A percentile compares a stretch with the other conserved stretches of the same genome.
These are phyloP conservation scores for Lemur catta DNA, from an alignment of 2,797 vertebrate genomes.

Conservation along the genomic window DNA sequence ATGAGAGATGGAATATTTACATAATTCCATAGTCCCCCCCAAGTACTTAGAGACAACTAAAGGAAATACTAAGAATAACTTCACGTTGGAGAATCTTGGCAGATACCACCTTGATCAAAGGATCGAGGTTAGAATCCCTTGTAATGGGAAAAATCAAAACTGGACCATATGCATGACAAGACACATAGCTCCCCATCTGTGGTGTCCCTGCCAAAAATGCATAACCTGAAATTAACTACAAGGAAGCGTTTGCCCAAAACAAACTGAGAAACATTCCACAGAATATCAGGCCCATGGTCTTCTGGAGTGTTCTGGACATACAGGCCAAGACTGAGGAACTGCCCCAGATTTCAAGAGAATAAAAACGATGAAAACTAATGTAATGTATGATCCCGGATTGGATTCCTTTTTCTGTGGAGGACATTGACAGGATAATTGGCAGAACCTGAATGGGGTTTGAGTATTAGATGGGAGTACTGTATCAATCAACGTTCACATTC, in stretches of 20 bases:
- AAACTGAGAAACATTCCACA: background rate
- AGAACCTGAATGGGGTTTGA: background rate
- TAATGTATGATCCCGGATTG: background rate
- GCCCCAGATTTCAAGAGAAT: background rate
- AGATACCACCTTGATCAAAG: background rate
- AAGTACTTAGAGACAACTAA: background rate
- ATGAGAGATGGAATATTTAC: background rate
- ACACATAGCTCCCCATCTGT: background rate
- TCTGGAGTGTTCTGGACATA: background rate
- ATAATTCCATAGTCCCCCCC: background rate
- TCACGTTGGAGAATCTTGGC: background rate
- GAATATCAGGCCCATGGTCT: background rate
- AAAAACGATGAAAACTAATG: background rate
- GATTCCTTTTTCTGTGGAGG: background rate
- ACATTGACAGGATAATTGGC: rapidly evolving
- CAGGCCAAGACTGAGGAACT: background rate
- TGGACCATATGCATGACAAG: background rate
- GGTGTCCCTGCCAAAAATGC: background rate
- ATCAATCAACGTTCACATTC: background rate
- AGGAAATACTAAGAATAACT: background rate
- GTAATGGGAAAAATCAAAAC: background rate
- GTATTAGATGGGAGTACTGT: no score
- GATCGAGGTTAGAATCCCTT: background rate
- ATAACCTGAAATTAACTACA: background rate
- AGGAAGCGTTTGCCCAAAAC: background rate